These are phyloP conservation scores for Dryomyza anilis DNA, from an alignment of 2,888 invertebrate genomes.

Conservation along the genomic window DNA sequence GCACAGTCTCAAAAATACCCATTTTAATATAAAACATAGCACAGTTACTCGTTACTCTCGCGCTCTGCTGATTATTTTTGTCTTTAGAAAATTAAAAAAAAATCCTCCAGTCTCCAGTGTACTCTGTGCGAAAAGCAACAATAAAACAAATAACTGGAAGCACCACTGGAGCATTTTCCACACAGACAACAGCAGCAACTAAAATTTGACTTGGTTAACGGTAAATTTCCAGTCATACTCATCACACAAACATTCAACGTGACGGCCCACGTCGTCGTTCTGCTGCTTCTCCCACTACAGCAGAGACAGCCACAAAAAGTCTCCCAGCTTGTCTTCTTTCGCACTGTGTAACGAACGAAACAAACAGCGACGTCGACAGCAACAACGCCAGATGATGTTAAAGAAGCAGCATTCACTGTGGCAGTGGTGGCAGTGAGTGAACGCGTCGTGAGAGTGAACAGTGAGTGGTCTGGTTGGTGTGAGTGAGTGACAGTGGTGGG, in stretches of 20 bases:
- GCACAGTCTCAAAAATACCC: too few relatives aligned
- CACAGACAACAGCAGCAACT: too few relatives aligned
- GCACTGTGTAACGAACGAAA: background rate
- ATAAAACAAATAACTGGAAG: constrained; percentile 3
- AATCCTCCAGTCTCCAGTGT: background rate
- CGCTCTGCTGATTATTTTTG: background rate
- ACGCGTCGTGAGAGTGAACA: background rate
- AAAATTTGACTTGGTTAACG: too few relatives aligned
- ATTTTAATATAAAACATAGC: too few relatives aligned
- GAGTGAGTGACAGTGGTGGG: too few relatives aligned
- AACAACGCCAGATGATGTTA: background rate
- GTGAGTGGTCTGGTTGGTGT: background rate
- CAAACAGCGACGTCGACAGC: background rate
- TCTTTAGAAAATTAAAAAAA: background rate
- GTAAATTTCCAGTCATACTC: constrained; percentile 17
- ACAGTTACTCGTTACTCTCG: background rate
- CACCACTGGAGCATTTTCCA: background rate
- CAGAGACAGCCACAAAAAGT: background rate
- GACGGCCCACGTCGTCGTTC: background rate
- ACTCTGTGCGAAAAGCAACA: background rate
- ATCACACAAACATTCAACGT: background rate
- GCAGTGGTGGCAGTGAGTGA: background rate
- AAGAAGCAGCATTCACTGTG: background rate
- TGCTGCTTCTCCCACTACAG: background rate
- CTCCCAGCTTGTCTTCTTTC: background rate